Evolutionary conservation across 2,888 invertebrate genomes (phyloP), one percentile per base, ranked within the genome.

Genomic region (Theretra japonica): DNA sequence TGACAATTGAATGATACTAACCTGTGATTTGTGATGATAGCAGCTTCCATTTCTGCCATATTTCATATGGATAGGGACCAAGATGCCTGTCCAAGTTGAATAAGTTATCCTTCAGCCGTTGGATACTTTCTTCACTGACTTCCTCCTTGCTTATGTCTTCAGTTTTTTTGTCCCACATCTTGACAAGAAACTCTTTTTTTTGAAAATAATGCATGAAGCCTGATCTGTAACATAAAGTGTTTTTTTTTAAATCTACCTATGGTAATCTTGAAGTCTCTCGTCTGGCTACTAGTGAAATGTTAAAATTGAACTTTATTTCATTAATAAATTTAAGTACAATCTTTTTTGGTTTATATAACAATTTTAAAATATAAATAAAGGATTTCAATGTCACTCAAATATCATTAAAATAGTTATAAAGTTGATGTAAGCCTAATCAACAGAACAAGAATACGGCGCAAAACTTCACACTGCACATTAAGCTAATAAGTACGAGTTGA

Each of bases 31-130:
- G 95, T 76, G 96, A 95, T 23, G 97, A 96, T 68, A 98, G 94
- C 50, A 96, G 94, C 76, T 96, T 96, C 99, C 99, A 99, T 81
- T 97, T 97, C 73, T 96, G 96, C 93, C 97, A 97, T 78, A 96
- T 96, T 75, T 98, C 97, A 90, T 97, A 99, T 0, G 99, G 99
- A 90, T 99, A 99, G 0, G 98, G 96, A 19, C 97, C 99, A 69
- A 99, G 94, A 88, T 96, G 97, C 74, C 95, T 93, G 85, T 99
- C 98, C 74, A 98, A 86, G 70, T 96, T 96, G 73, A 95, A 92
- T 69, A 97, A 87, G 88, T 98, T 97, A 23, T 95, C 94, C 85
- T 95, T 96, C 28, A 98, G 95, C 57, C 95, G 90, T 73, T 96
- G 92, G 8, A 97, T 87, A 77, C 96, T 96, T 74, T 96, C 95